Conservation (phyloP, 2,888 invertebrate species). For the Eupithecia tripunctaria region DNA sequence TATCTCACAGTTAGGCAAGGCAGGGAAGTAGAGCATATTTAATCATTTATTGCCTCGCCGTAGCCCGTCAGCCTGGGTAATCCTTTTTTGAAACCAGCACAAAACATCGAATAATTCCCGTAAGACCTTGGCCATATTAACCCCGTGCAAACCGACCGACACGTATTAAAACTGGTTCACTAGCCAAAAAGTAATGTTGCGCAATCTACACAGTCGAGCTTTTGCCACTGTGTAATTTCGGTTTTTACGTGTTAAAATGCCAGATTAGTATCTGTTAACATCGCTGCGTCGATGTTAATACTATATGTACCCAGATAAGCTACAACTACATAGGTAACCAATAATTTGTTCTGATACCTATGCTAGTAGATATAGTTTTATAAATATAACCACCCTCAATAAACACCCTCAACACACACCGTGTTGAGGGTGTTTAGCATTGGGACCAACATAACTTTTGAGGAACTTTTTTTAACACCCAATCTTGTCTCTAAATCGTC, state of each 20-base stretch:
- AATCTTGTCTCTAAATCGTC: no score
- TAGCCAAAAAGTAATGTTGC: slow-evolving; percentile 29
- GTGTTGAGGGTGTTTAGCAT: no score
- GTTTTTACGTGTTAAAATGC: not conserved
- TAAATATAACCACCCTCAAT: no score
- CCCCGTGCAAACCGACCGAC: not conserved
- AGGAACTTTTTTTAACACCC: no score
- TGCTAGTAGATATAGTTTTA: no score
- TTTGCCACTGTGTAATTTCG: slow-evolving; percentile 11
- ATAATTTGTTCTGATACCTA: not conserved
- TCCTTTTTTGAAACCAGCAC: not conserved
- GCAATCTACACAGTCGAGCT: slow-evolving; percentile 19
- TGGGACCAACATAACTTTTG: no score
- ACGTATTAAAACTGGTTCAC: slow-evolving; percentile 17
- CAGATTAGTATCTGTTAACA: not conserved
- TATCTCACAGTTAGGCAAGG: not conserved
- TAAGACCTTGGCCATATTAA: slow-evolving; percentile 3
- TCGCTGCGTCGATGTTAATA: not conserved
- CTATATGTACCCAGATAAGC: not conserved
- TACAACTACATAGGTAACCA: not conserved
- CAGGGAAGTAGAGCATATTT: not conserved
- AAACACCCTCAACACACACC: no score
- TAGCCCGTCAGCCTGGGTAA: not conserved
- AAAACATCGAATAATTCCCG: not conserved
- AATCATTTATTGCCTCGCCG: not conserved